Percentiles rank a stretch among this genome's conserved stretches.
These are phyloP conservation scores for Penaeus vannamei DNA, from an alignment of 1,140 invertebrate genomes.

Conservation along the genomic window DNA sequence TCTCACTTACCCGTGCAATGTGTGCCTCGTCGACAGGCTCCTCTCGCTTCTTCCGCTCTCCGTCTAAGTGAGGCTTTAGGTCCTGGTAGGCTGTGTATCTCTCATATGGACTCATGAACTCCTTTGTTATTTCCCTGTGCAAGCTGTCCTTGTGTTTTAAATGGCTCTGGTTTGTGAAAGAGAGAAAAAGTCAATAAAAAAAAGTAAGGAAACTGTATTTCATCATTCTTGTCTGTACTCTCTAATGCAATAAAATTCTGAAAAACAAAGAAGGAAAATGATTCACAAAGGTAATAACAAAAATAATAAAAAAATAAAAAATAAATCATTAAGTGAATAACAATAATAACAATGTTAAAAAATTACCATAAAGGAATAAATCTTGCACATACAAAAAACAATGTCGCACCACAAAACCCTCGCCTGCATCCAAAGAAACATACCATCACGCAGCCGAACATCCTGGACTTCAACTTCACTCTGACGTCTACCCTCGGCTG, in stretches of 20 bases:
- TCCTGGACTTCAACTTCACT: conserved; percentile 19
- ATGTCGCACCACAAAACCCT: no score
- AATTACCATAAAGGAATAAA: no score
- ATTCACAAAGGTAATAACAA: neutral
- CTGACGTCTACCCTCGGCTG: neutral
- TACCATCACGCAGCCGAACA: conserved; percentile 39
- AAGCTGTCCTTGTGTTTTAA: neutral
- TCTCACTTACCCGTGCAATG: conserved; percentile 39
- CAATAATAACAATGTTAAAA: no score
- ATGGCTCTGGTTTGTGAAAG: conserved; percentile 12
- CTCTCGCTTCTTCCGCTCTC: conserved; percentile 42
- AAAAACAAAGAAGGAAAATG: neutral
- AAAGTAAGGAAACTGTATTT: no score
- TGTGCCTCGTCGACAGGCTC: conserved; percentile 27
- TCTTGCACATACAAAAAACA: no score
- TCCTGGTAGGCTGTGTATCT: conserved; percentile 47
- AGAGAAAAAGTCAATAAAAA: neutral
- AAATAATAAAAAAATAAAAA: neutral
- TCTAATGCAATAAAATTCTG: no score
- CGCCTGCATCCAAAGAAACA: neutral
- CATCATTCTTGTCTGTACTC: no score
- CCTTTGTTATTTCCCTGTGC: neutral
- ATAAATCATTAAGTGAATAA: no score
- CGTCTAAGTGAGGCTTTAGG: conserved; percentile 44
- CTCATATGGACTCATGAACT: conserved; percentile 56